Percentiles rank a stretch among this genome's conserved stretches.
Conservation (phyloP, 2,113 vertebrate species). For the Ailurus styani region DNA sequence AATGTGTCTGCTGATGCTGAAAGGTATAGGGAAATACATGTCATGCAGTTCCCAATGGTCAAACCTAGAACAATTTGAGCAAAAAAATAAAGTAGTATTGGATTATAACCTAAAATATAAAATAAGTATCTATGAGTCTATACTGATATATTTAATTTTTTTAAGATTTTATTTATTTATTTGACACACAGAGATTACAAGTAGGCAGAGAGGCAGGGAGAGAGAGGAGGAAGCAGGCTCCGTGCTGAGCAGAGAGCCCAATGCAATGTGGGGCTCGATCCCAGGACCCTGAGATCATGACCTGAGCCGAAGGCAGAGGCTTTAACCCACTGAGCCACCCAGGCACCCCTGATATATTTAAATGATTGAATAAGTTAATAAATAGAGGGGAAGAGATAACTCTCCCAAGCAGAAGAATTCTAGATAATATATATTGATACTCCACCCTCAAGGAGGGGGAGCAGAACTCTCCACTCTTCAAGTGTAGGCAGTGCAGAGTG, state of each 20-base stretch:
- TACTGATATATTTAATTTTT: background rate
- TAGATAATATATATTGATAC: background rate
- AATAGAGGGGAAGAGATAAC: background rate
- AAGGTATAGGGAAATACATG: background rate
- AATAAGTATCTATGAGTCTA: background rate
- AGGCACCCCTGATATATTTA: background rate
- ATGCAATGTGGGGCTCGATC: too few relatives aligned
- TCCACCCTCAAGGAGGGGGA: background rate
- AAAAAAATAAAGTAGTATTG: background rate
- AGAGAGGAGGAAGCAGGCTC: too few relatives aligned
- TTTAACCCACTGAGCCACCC: too few relatives aligned
- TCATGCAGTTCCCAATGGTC: background rate
- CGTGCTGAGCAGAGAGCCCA: too few relatives aligned
- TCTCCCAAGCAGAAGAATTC: background rate
- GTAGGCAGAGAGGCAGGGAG: too few relatives aligned
- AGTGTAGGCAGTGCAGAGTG: background rate
- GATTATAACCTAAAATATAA: background rate
- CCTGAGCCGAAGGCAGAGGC: too few relatives aligned
- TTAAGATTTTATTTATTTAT: too few relatives aligned
- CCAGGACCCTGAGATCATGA: too few relatives aligned
- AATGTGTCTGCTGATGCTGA: background rate
- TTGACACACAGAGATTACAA: too few relatives aligned
- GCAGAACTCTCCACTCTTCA: background rate
- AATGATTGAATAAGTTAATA: background rate
- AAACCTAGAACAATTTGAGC: background rate